A percentile compares a stretch with the other conserved stretches of the same genome.
phyloP scores from a whole-genome alignment of 2,888 invertebrate genomes.

The Nymphalis urticae region DNA sequence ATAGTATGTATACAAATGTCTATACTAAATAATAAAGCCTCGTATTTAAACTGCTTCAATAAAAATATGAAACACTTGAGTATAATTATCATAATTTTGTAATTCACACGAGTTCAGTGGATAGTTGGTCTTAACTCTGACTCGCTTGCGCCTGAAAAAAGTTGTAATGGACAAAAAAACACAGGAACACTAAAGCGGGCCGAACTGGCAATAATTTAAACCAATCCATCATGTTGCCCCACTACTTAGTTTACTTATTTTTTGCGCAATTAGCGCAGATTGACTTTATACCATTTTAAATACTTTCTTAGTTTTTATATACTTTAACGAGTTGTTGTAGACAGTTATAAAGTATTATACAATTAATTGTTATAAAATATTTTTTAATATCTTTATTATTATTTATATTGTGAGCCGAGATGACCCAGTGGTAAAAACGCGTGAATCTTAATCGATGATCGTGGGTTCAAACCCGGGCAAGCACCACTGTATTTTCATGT shows the following conservation, averaged over 20 bases:
- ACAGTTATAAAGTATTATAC: background rate
- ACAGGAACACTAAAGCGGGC: constrained; percentile 27
- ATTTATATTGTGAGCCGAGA: no score
- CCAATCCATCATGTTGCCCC: constrained; percentile 37
- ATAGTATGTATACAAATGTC: no score
- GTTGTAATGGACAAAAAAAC: constrained; percentile 36
- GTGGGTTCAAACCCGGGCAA: no score
- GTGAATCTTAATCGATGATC: no score
- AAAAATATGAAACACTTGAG: background rate
- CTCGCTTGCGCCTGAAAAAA: constrained; percentile 20
- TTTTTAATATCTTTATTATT: no score
- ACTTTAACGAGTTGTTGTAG: background rate
- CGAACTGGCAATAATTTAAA: constrained; percentile 35
- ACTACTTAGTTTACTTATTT: constrained; percentile 22
- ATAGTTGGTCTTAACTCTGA: background rate
- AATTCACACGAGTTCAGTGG: background rate
- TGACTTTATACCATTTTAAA: constrained; percentile 29
- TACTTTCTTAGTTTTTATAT: constrained; percentile 6
- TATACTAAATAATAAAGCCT: no score
- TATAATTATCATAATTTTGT: background rate
- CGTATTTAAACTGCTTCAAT: no score
- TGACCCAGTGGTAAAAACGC: no score
- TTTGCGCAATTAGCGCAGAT: constrained; percentile 28
- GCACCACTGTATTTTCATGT: no score
- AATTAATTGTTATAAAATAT: no score